Percentiles rank a stretch among this genome's conserved stretches.
Conservation (phyloP, 2,113 vertebrate genomes). For the Copsychus sechellarum region DNA sequence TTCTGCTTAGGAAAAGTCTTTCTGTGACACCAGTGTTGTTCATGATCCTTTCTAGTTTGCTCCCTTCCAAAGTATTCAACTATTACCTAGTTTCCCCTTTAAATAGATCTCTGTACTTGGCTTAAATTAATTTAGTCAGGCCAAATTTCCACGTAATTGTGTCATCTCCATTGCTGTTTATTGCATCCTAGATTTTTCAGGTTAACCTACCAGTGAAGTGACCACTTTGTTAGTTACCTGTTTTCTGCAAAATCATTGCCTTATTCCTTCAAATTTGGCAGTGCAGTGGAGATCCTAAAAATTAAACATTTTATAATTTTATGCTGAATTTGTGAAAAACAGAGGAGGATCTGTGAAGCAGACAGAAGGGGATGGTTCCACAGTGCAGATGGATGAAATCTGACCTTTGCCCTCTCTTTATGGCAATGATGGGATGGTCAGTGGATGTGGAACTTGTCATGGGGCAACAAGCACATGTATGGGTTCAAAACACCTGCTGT, state of each 20-base stretch:
- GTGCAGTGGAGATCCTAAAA: neutral
- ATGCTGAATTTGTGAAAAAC: neutral
- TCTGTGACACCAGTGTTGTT: neutral
- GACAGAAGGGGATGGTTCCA: neutral
- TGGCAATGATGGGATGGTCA: neutral
- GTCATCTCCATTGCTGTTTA: neutral
- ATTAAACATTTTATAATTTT: neutral
- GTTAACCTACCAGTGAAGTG: neutral
- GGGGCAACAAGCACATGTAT: neutral
- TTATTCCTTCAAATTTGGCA: neutral
- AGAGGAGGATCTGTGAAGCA: neutral
- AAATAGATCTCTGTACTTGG: neutral
- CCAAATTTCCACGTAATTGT: accelerated
- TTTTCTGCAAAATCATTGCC: neutral
- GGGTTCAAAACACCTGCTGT: neutral
- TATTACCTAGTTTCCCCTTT: neutral
- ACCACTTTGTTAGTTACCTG: neutral
- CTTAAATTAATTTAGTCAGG: neutral
- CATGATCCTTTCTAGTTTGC: neutral
- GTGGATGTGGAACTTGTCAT: neutral
- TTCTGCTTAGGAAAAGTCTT: neutral
- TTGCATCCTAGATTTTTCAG: neutral
- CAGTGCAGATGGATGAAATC: neutral
- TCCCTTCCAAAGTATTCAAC: neutral
- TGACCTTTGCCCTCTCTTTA: neutral